phyloP scores from a whole-genome alignment of 2,888 invertebrate genomes.

The Baronia brevicornis region DNA sequence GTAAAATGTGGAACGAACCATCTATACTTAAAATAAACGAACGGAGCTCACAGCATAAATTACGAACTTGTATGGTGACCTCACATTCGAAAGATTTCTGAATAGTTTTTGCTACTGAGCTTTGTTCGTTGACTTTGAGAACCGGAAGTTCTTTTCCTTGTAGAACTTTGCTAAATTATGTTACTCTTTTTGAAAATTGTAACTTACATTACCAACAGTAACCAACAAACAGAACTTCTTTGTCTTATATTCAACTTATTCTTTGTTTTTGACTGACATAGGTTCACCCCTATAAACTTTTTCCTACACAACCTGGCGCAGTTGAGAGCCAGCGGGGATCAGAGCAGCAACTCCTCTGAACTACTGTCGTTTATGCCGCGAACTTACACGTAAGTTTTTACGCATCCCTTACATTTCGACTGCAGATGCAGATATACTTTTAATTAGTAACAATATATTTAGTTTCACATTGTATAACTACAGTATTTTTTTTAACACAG shows the following conservation, averaged over 20 bases:
- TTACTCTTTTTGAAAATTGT: too few relatives aligned
- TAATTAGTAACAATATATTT: neutral
- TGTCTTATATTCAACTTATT: neutral
- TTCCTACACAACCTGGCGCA: constrained; percentile 98
- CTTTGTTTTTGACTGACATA: constrained; percentile 21
- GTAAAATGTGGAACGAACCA: too few relatives aligned
- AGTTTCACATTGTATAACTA: neutral
- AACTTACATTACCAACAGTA: neutral
- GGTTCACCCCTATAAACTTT: constrained; percentile 97
- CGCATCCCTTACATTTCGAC: too few relatives aligned
- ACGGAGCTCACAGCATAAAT: too few relatives aligned
- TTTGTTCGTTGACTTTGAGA: too few relatives aligned
- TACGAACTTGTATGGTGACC: too few relatives aligned
- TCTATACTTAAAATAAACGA: too few relatives aligned
- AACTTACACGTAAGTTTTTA: constrained; percentile 87
- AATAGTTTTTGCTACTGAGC: too few relatives aligned
- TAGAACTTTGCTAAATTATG: too few relatives aligned
- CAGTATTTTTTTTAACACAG: constrained; percentile 57
- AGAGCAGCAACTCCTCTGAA: constrained; percentile 80
- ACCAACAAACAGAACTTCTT: neutral
- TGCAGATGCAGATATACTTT: too few relatives aligned
- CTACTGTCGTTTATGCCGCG: constrained; percentile 95
- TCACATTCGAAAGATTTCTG: too few relatives aligned
- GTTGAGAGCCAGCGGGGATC: constrained; percentile 91
- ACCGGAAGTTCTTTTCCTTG: too few relatives aligned